Conservation (phyloP, 2,113 vertebrate genomes). For the Psephotus haematonotus region DNA sequence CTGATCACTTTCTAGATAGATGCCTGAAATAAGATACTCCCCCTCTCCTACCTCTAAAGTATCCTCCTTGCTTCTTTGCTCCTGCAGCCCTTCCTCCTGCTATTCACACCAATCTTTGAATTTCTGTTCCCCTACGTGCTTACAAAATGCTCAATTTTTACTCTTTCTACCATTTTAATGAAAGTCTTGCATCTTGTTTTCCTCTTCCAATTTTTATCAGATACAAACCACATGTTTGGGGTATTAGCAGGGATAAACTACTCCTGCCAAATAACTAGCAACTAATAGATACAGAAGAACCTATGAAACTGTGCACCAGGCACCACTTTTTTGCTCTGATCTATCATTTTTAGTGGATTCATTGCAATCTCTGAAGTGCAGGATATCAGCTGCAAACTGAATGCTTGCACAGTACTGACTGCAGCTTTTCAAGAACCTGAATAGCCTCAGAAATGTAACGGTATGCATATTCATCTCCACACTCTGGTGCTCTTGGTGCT, state of each 20-base stretch:
- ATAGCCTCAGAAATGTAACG: background rate
- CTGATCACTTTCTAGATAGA: conserved; percentile 21
- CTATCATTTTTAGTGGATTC: background rate
- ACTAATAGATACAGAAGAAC: background rate
- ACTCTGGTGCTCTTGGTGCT: background rate
- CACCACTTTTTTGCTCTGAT: background rate
- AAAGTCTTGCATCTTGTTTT: background rate
- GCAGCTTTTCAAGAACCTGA: background rate
- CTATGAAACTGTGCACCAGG: background rate
- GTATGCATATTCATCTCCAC: background rate
- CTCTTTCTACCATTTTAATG: background rate
- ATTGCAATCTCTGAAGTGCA: background rate
- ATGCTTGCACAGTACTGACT: background rate
- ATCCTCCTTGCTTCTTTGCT: background rate
- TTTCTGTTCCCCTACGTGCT: background rate
- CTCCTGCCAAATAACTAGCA: background rate
- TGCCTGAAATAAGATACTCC: conserved; percentile 14
- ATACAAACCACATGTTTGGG: background rate
- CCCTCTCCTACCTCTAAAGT: background rate
- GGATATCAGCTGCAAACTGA: background rate
- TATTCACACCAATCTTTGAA: background rate
- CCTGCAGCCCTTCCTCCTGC: background rate
- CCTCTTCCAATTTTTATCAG: background rate
- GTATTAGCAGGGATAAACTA: background rate
- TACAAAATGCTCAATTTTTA: background rate